Conservation (phyloP, 2,888 invertebrate genomes). For the Aphidius colemani region DNA sequence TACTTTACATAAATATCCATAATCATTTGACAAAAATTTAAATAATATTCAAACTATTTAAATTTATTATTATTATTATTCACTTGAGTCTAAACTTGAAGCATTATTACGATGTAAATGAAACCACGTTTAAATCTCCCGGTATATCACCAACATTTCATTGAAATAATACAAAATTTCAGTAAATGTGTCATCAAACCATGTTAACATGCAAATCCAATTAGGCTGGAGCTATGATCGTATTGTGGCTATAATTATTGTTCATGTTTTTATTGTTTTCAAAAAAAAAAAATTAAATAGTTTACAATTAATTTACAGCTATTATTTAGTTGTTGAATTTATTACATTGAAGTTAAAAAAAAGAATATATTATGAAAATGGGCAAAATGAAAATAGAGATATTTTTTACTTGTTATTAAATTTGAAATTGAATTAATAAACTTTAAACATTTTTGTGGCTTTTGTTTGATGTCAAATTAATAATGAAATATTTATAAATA, state of each 20-base stretch:
- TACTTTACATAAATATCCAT: not conserved
- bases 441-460: too few relatives aligned
- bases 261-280: too few relatives aligned
- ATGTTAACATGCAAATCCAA: conserved; percentile 47
- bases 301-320: too few relatives aligned
- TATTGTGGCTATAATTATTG: conserved; percentile 18
- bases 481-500: too few relatives aligned
- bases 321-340: too few relatives aligned
- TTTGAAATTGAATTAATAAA: too few relatives aligned
- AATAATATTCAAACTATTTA: not conserved
- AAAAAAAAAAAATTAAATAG: too few relatives aligned
- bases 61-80: conserved; percentile 9
- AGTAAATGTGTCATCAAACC: conserved; percentile 35
- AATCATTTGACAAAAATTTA: not conserved
- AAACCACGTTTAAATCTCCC: conserved; percentile 8
- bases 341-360: too few relatives aligned
- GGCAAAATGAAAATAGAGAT: too few relatives aligned
- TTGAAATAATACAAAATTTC: conserved; percentile 20
- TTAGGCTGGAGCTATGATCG: conserved; percentile 37
- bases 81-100: conserved; percentile 10
- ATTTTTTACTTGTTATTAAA: too few relatives aligned
- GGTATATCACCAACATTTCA: not conserved
- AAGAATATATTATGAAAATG: too few relatives aligned
- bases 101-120: conserved; percentile 1
- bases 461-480: too few relatives aligned